A percentile compares a stretch with the other conserved stretches of the same genome.
Evolutionary conservation across 2,888 invertebrate species (phyloP).

Genomic region (Apantesis nais): DNA sequence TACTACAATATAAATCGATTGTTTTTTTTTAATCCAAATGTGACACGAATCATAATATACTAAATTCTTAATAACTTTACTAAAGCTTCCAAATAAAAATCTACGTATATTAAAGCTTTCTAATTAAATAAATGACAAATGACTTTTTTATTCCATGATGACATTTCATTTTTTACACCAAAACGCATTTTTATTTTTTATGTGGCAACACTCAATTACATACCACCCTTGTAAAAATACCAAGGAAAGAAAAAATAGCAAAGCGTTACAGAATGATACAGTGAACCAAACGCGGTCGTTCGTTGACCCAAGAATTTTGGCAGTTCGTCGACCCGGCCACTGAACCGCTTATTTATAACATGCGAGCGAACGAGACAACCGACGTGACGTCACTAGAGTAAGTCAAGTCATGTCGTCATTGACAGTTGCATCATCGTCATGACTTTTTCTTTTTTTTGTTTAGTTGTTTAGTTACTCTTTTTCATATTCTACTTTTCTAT

Average conservation of each 20-base stretch:
- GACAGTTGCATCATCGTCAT: conserved; percentile 25
- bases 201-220: not conserved
- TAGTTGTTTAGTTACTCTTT: not conserved
- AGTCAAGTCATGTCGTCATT: conserved; percentile 21
- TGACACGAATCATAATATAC: not conserved
- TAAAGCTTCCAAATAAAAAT: not conserved
- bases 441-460: conserved; percentile 14
- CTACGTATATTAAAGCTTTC: not conserved
- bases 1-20: no score
- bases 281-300: conserved; percentile 60
- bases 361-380: conserved; percentile 54
- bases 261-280: conserved; percentile 15
- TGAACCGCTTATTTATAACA: conserved; percentile 62
- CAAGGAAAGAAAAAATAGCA: conserved; percentile 37
- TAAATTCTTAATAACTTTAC: not conserved
- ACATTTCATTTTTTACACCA: not conserved
- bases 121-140: not conserved
- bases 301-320: conserved; percentile 74
- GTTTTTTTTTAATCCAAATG: not conserved
- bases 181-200: not conserved
- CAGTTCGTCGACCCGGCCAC: conserved; percentile 70
- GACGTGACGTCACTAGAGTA: conserved; percentile 38
- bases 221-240: conserved; percentile 18
- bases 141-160: not conserved
- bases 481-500: not conserved